A percentile compares a stretch with the other conserved stretches of the same genome.
Evolutionary conservation across 2,113 vertebrate genomes (phyloP).

Genomic region (Sylvicapra grimmia): DNA sequence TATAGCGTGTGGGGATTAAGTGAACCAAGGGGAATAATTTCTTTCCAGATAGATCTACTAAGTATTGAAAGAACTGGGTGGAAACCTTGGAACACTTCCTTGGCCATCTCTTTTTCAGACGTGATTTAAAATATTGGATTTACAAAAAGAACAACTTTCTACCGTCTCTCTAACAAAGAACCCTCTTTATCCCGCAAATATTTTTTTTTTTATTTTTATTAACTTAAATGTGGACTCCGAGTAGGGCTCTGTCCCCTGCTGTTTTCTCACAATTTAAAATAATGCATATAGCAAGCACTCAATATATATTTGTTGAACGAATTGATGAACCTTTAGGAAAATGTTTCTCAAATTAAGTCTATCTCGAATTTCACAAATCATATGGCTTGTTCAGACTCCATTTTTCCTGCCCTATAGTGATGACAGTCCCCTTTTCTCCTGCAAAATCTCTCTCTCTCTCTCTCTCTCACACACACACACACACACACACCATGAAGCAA

Average conservation of each 20-base stretch:
- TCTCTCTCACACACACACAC: background rate
- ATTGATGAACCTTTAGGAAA: background rate
- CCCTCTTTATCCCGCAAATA: background rate
- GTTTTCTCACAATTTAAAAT: background rate
- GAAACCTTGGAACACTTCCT: background rate
- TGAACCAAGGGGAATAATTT: background rate
- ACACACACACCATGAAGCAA: background rate
- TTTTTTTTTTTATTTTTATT: background rate
- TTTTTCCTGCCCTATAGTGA: background rate
- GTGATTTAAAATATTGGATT: background rate
- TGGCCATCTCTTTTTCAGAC: background rate
- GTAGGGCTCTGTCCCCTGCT: background rate
- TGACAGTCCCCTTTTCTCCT: background rate
- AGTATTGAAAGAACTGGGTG: background rate
- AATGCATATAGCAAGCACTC: background rate
- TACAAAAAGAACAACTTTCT: background rate
- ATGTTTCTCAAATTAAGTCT: background rate
- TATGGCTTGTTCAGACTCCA: background rate
- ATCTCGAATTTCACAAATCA: background rate
- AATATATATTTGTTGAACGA: background rate
- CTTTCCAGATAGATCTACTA: background rate
- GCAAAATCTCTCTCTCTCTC: background rate
- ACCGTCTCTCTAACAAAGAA: background rate
- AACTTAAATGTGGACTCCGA: background rate
- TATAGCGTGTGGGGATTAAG: rapidly evolving